Conservation (phyloP, 2,888 invertebrate species). For the Andrena camellia region DNA sequence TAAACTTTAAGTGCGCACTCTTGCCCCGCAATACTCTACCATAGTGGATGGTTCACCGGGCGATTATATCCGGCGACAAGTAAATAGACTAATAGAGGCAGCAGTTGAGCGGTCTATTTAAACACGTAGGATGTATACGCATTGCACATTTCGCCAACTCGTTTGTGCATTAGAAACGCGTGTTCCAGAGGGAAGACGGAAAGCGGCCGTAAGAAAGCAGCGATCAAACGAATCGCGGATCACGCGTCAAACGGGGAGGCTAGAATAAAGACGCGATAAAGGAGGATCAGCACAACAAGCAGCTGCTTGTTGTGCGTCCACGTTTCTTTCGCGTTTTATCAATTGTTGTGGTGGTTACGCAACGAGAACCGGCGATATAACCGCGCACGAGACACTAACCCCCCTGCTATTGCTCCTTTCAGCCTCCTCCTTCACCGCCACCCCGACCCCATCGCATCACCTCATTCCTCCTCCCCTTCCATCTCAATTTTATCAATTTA, state of each 20-base stretch:
- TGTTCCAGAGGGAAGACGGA: background rate
- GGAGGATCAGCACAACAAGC: constrained; percentile 65
- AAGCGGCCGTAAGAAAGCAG: background rate
- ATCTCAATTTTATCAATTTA: background rate
- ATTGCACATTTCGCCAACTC: too few relatives aligned
- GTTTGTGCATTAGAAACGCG: background rate
- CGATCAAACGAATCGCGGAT: background rate
- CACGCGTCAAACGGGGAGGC: background rate
- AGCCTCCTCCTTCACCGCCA: background rate
- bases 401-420: constrained; percentile 20
- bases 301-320: constrained; percentile 64
- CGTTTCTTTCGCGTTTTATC: constrained; percentile 67
- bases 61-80: too few relatives aligned
- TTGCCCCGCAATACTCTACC: too few relatives aligned
- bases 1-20: too few relatives aligned
- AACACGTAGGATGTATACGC: too few relatives aligned
- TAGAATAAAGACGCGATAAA: constrained; percentile 26
- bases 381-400: constrained; percentile 37
- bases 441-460: background rate
- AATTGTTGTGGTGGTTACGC: constrained; percentile 67
- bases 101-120: too few relatives aligned
- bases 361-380: constrained; percentile 39
- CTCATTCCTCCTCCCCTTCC: background rate
- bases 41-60: too few relatives aligned
- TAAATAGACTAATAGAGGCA: too few relatives aligned